phyloP scores from a whole-genome alignment of 2,888 invertebrate genomes.

The Minunthozetes semirufus region DNA sequence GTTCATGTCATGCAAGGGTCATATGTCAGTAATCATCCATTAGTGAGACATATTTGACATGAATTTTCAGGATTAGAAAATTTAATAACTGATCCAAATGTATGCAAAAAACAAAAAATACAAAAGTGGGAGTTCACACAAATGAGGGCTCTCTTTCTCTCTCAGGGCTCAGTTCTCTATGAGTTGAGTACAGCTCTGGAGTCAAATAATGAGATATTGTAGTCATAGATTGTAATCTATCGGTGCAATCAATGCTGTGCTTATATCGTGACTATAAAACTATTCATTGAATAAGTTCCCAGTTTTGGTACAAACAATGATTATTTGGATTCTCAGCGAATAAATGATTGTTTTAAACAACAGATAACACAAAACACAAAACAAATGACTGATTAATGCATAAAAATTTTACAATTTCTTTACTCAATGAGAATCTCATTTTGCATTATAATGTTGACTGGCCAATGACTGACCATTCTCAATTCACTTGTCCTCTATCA shows the following conservation, averaged over 20 bases:
- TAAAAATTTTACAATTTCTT: too few species aligned
- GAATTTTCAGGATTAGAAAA: conserved; percentile 1
- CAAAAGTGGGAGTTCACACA: conserved; percentile 13
- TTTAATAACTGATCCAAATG: conserved; percentile 19
- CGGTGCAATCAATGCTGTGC: conserved; percentile 12
- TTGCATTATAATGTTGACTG: too few species aligned
- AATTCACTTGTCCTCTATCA: too few species aligned
- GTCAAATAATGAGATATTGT: background rate
- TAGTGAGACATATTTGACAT: conserved; percentile 21
- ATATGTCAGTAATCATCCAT: conserved; percentile 24
- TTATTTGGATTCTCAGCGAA: background rate
- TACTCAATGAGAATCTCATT: too few species aligned
- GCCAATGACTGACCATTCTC: too few species aligned
- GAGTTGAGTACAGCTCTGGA: too few species aligned
- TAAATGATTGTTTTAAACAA: too few species aligned
- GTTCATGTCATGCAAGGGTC: conserved; percentile 21
- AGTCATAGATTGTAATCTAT: conserved; percentile 9
- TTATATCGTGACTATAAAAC: conserved; percentile 14
- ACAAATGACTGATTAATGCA: too few species aligned
- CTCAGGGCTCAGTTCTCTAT: background rate
- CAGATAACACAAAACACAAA: too few species aligned
- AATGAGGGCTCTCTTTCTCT: too few species aligned
- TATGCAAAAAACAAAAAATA: background rate
- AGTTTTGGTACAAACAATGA: background rate
- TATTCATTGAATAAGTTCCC: background rate